phyloP scores from a whole-genome alignment of 2,113 vertebrate genomes.

The Hippocampus mohnikei region DNA sequence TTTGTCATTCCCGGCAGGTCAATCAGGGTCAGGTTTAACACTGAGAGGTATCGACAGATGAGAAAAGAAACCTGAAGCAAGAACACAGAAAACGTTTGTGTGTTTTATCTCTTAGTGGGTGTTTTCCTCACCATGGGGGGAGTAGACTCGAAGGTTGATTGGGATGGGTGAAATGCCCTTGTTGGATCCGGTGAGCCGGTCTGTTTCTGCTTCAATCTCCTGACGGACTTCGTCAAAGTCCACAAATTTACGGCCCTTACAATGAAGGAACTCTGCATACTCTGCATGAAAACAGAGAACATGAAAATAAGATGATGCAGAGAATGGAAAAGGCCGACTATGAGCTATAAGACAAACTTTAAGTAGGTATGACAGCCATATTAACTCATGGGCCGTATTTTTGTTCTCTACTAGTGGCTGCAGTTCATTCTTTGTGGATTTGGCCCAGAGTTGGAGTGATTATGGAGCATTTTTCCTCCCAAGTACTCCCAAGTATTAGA shows the following conservation, averaged over 20 bases:
- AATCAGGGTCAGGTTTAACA: conserved; percentile 88
- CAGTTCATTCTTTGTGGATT: no score
- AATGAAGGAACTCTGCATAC: conserved; percentile 94
- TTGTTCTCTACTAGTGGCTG: no score
- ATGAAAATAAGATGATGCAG: not conserved
- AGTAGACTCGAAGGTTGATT: conserved; percentile 93
- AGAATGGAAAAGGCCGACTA: not conserved
- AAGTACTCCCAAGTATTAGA: no score
- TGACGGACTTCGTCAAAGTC: conserved; percentile 91
- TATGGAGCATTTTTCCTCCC: no score
- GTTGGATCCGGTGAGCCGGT: conserved; percentile 88
- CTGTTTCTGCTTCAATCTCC: conserved; percentile 92
- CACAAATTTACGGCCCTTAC: conserved; percentile 92
- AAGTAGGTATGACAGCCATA: no score
- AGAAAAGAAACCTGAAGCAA: conserved; percentile 3
- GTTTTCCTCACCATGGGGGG: conserved; percentile 70
- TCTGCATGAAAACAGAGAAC: conserved; percentile 64
- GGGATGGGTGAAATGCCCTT: conserved; percentile 91
- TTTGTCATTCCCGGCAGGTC: conserved; percentile 97
- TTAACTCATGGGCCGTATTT: no score
- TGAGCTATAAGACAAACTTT: no score
- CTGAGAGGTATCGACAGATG: conserved; percentile 50
- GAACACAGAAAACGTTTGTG: not conserved
- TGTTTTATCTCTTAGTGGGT: not conserved
- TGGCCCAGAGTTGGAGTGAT: no score